Conservation (phyloP, 2,888 invertebrate genomes). For the Brachypalpus laphriformis region DNA sequence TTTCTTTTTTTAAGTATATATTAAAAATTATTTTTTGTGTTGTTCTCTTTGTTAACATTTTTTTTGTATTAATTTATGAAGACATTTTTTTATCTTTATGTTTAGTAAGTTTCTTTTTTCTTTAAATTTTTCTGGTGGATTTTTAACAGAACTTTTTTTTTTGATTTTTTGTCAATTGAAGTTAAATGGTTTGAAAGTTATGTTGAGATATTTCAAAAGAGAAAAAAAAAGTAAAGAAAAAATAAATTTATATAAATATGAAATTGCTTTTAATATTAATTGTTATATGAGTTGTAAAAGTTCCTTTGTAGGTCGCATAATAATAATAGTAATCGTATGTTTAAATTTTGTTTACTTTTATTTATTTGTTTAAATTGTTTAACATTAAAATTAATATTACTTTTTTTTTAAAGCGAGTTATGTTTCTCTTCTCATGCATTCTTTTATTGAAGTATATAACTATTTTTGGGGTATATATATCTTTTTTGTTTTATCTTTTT, state of each 20-base stretch:
- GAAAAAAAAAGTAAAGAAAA: slow-evolving; percentile 17
- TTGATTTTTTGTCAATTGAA: slow-evolving; percentile 15
- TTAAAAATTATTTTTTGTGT: slow-evolving; percentile 52
- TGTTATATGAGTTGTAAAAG: slow-evolving; percentile 68
- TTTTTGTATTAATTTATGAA: slow-evolving; percentile 46
- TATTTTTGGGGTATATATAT: slow-evolving; percentile 37
- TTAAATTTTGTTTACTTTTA: slow-evolving; percentile 38
- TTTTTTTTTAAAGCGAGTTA: slow-evolving; percentile 60
- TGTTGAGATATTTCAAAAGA: slow-evolving; percentile 43
- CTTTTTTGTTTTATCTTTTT: slow-evolving; percentile 37
- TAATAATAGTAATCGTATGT: slow-evolving; percentile 64
- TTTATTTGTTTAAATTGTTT: slow-evolving; percentile 35
- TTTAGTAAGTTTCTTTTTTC: slow-evolving; percentile 28
- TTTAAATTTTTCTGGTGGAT: slow-evolving; percentile 24
- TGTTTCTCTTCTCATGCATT: slow-evolving; percentile 67
- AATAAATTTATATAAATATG: slow-evolving; percentile 51
- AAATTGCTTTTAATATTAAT: slow-evolving; percentile 70
- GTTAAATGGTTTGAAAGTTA: slow-evolving; percentile 48
- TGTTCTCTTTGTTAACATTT: slow-evolving; percentile 42
- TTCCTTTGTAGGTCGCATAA: slow-evolving; percentile 73
- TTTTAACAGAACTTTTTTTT: slow-evolving; percentile 7
- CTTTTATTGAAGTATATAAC: slow-evolving; percentile 9
- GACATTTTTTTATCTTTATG: slow-evolving; percentile 26
- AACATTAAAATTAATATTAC: slow-evolving; percentile 19
- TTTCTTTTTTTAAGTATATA: slow-evolving; percentile 34